Base-by-base conservation (phyloP, 1,140 invertebrate genomes). In the Reticulitermes speratus region DNA sequence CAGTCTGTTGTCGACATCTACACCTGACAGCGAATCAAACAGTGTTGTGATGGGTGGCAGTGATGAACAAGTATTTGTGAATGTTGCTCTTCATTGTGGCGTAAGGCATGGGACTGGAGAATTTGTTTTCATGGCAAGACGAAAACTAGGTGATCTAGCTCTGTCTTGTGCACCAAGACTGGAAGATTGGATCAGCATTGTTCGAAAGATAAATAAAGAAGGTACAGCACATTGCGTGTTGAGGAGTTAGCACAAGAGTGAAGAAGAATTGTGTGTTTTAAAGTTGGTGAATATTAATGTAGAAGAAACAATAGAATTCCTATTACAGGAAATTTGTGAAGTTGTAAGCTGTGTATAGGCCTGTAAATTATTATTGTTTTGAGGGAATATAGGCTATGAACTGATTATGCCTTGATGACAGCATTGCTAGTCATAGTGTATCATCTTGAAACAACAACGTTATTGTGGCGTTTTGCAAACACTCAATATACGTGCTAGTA, bases 91-190 rank as follows among this genome's bases (percentile, higher is more conserved):
- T 21, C 92, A 93, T 84, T 97, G 96, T 89, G 95, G 94, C 14
- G 95, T 95, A 30, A 91, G 92, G 52, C 93, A 94, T 45, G 96
- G 96, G 14, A 91, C 92, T 14, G 96, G 96, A 0, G 94, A 96
- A 90, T 96, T 96, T 91, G 92, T 97, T 55, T 94, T 97, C 90
- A 96, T 96, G 93, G 96, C 96, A 23, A 92, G 94, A 86, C 91
- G 95, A 86, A 92, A 94, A 87, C 92, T 97, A 19, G 96, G 95
- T 6, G 92, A 95, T 59, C 91, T 95, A n/a, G 91, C 93, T 3
- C 90, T 97, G 30, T 92, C 93, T 2, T 97, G 96, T 88, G 95
- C 96, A 0, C 96, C 96, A 0, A 91, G 95, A 86, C 89, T 95
- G 9, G 92, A 94, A 59, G 93, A 96, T 82, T 97, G 96, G 96